Evolutionary conservation across 2,113 vertebrate species (phyloP).

Genomic region (Leptosomus discolor): DNA sequence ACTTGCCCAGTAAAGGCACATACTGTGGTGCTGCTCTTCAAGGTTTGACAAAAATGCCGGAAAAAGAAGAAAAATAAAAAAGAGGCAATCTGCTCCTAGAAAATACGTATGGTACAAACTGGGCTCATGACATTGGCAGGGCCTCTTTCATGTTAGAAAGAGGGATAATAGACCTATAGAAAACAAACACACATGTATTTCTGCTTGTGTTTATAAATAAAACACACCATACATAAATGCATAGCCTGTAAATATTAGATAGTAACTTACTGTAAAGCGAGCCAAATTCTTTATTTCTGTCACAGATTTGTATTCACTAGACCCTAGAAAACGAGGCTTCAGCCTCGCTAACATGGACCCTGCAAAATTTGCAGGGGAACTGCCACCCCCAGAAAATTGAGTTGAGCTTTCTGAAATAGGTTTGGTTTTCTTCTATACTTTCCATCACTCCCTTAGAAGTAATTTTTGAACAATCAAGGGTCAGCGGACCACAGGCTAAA

Average conservation of each 20-base stretch:
- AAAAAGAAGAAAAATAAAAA: too few relatives aligned
- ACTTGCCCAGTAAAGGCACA: neutral
- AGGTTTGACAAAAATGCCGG: neutral
- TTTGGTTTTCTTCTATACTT: neutral
- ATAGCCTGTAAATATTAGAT: neutral
- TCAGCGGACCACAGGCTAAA: neutral
- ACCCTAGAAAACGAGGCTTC: neutral
- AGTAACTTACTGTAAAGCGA: neutral
- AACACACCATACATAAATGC: neutral
- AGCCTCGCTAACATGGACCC: neutral
- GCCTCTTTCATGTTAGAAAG: neutral
- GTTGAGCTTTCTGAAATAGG: neutral
- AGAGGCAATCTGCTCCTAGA: fast-evolving
- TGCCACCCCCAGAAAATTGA: neutral
- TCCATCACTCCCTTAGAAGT: neutral
- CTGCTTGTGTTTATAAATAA: neutral
- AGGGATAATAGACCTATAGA: neutral
- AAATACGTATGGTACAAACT: neutral
- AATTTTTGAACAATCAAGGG: neutral
- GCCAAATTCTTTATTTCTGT: neutral
- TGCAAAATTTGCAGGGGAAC: neutral
- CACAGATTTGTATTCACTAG: neutral
- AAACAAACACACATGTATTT: neutral
- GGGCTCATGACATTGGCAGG: neutral
- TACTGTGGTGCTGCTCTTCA: neutral